Conservation (phyloP, 2,113 vertebrate genomes). For the Tragelaphus strepsiceros region DNA sequence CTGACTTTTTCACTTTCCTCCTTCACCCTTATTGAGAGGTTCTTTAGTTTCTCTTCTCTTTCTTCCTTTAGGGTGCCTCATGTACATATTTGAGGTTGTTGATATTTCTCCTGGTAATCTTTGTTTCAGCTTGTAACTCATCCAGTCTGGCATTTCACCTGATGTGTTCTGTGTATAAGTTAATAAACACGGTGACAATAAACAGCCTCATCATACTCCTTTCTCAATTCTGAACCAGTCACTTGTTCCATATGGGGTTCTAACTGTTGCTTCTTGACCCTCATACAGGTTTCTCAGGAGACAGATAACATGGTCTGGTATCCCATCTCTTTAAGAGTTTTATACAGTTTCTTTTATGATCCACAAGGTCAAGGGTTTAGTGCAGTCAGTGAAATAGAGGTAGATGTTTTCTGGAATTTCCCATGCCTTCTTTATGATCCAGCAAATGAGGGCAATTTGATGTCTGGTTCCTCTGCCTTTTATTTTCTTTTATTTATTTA, state of each 20-base stretch:
- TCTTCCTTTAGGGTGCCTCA: neutral
- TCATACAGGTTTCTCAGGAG: too few relatives aligned
- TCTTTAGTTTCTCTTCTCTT: neutral
- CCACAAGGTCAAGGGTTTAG: neutral
- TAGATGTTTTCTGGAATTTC: neutral
- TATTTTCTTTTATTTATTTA: too few relatives aligned
- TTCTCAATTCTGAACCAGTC: neutral
- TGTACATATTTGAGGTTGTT: neutral
- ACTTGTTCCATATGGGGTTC: neutral
- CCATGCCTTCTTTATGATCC: neutral
- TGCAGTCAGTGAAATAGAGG: neutral
- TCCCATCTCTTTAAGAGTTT: too few relatives aligned
- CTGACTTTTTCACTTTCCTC: too few relatives aligned
- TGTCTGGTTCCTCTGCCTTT: neutral
- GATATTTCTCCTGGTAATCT: neutral
- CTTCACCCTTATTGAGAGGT: neutral
- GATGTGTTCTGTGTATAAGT: neutral
- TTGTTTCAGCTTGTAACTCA: neutral
- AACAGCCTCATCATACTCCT: neutral
- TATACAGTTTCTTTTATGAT: neutral
- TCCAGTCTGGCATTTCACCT: neutral
- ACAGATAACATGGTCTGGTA: too few relatives aligned
- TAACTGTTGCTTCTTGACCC: neutral
- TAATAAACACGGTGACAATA: neutral
- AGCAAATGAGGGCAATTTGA: neutral